Conservation (phyloP, 1,140 invertebrate species). For the Microplitis mediator region DNA sequence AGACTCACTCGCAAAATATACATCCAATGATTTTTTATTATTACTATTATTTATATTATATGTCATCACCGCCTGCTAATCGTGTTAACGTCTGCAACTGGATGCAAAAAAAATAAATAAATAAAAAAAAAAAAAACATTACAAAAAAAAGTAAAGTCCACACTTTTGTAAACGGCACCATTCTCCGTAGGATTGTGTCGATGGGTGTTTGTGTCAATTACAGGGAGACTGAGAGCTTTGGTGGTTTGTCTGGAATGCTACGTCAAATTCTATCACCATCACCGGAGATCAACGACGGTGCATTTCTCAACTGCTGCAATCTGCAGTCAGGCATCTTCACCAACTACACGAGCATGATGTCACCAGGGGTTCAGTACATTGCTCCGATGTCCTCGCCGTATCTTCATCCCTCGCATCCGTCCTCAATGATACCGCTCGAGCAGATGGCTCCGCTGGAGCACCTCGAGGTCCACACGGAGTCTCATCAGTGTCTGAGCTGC, state of each 20-base stretch:
- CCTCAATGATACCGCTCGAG: conserved; percentile 32
- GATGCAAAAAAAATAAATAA: conserved; percentile 19
- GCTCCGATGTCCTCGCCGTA: conserved; percentile 27
- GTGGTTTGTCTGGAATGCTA: conserved; percentile 60
- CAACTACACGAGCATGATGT: conserved; percentile 48
- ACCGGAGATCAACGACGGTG: conserved; percentile 49
- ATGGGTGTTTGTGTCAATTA: conserved; percentile 57
- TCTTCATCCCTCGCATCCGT: conserved; percentile 26
- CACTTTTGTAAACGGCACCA: conserved; percentile 2
- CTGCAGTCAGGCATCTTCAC: conserved; percentile 49
- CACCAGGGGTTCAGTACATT: conserved; percentile 45
- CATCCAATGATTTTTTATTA: conserved; percentile 12
- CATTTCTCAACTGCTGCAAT: conserved; percentile 45
- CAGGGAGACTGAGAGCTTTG: conserved; percentile 59
- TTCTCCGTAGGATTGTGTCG: conserved; percentile 16
- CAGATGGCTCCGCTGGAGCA: conserved; percentile 42
- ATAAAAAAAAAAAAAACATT: no score
- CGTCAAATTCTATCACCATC: conserved; percentile 60
- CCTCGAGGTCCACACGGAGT: conserved; percentile 48
- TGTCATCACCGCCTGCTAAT: conserved; percentile 41
- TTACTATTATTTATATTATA: not conserved
- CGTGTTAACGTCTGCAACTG: conserved; percentile 39
- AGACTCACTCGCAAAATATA: conserved; percentile 43
- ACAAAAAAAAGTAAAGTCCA: conserved; percentile 16
- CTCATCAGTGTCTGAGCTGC: conserved; percentile 52